Evolutionary conservation across 2,113 vertebrate genomes (phyloP), one percentile per base, ranked within the genome.

Genomic region (Osmerus eperlanus): DNA sequence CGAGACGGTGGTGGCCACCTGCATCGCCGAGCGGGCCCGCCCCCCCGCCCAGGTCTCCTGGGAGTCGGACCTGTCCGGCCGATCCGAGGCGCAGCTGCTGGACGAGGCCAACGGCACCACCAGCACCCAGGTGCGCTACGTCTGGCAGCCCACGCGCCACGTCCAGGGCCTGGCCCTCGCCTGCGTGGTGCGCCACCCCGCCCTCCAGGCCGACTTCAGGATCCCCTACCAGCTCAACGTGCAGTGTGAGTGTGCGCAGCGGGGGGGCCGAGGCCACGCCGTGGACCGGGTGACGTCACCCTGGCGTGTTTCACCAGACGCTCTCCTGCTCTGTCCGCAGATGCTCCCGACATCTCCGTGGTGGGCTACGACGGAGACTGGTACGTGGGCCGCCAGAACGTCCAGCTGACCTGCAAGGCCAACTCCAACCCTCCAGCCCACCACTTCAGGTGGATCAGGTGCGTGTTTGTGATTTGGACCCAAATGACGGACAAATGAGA

Each of bases 291-390:
- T 9, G 9, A 47, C 41, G 41, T 11, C 41, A 1, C 41, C 41
- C 41, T 47, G 41, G 1, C 5, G 41, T 0, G 41, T 12, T 12
- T 47, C 5, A 47, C 41, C 41, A 47, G 41, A 9, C 7, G 41
- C 7, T 65, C 59, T 71, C 36, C 73, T 12, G 51, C 13, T 67
- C 19, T 83, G 63, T 81, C 83, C 81, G 51, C 86, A 98, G 97
- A 94, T 92, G 94, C 96, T 65, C 97, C 97, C 68, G 96, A 98
- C 82, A 95, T 99, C 85, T 92, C 93, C 18, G 91, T 98, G 68
- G 93, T 95, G 81, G 97, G 97, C 4, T 98, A 97, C 83, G 96
- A 98, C 90, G 95, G 94, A 59, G 95, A 98, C 89, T 99, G 97
- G 97, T 94, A 94, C 79, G 90, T 95, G 56, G 96, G 97, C 78